Percentiles rank a stretch among this genome's conserved stretches.
These are phyloP conservation scores for Vultur gryphus DNA, from an alignment of 2,797 vertebrate species.

Conservation along the genomic window DNA sequence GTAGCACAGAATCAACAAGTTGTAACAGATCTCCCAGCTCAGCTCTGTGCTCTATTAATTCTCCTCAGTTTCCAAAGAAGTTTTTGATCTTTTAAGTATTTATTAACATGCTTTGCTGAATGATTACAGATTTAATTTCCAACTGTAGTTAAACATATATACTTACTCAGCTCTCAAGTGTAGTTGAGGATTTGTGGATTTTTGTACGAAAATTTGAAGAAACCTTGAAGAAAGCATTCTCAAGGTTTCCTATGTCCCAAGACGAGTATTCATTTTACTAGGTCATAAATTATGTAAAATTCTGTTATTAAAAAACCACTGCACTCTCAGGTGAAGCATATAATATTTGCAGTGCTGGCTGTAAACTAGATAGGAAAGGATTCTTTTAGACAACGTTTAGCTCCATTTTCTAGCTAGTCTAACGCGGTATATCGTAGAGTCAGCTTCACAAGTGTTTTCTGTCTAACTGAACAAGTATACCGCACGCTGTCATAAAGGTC, in stretches of 20 bases:
- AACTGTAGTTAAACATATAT: neutral
- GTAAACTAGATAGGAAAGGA: neutral
- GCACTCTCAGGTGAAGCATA: neutral
- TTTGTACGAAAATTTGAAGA: neutral
- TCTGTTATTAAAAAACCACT: neutral
- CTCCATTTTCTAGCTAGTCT: neutral
- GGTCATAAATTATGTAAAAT: neutral
- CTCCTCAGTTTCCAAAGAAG: neutral
- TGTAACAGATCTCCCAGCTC: neutral
- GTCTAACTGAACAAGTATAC: neutral
- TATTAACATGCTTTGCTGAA: neutral
- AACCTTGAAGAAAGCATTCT: neutral
- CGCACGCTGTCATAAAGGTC: rapidly evolving
- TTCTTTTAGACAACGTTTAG: neutral
- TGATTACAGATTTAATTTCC: neutral
- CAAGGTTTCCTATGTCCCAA: neutral
- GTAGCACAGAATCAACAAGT: neutral
- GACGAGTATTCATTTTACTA: neutral
- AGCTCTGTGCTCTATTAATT: neutral
- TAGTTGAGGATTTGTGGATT: neutral
- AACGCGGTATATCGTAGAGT: rapidly evolving
- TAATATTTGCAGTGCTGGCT: neutral
- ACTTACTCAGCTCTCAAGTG: neutral
- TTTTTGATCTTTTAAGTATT: neutral
- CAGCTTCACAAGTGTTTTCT: neutral